phyloP scores from a whole-genome alignment of 2,797 vertebrate genomes.

The Mycteria americana region DNA sequence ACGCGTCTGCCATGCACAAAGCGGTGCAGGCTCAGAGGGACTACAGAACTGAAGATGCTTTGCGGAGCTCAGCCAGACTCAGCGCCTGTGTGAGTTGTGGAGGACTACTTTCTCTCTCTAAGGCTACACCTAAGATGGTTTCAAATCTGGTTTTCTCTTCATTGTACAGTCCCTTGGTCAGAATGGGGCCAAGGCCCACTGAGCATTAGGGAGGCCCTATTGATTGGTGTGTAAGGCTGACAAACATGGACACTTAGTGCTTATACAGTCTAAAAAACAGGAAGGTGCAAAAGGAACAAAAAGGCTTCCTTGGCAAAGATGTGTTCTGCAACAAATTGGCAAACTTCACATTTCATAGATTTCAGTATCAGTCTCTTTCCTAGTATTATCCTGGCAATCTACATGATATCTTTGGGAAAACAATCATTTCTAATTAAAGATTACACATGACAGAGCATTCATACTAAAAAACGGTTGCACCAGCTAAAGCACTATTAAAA shows the following conservation, averaged over 20 bases:
- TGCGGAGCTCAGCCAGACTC: not conserved
- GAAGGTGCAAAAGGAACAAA: not conserved
- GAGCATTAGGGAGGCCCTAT: not conserved
- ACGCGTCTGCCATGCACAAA: rapidly evolving
- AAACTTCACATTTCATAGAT: not conserved
- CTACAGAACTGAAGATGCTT: not conserved
- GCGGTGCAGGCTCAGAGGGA: not conserved
- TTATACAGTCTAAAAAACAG: not conserved
- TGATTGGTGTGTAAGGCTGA: not conserved
- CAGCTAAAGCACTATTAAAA: not conserved
- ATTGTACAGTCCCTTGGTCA: not conserved
- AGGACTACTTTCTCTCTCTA: not conserved
- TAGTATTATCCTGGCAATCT: not conserved
- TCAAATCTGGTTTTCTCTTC: not conserved
- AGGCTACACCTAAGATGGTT: not conserved
- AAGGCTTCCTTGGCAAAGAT: not conserved
- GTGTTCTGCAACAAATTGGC: not conserved
- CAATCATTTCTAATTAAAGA: not conserved
- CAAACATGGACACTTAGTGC: not conserved
- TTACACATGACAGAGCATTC: not conserved
- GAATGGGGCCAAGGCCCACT: not conserved
- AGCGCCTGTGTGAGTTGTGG: not conserved
- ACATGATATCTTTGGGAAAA: not conserved
- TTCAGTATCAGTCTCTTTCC: not conserved
- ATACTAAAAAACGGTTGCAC: not conserved